A percentile compares a stretch with the other conserved stretches of the same genome.
Conservation (phyloP, 2,888 invertebrate genomes). For the Argyra leucocephala region DNA sequence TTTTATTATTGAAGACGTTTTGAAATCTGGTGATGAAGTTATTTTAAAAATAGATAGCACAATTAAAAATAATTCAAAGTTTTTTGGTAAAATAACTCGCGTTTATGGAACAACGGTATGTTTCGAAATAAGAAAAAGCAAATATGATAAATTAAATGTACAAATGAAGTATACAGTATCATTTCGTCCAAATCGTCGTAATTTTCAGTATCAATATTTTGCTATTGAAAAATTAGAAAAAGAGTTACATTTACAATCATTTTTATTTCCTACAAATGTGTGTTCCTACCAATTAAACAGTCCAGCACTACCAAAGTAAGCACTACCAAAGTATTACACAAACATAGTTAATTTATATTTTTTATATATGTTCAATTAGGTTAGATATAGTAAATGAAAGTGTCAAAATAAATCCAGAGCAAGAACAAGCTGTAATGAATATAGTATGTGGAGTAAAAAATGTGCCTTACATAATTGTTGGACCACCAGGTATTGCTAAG, state of each 20-base stretch:
- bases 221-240: conserved; percentile 23
- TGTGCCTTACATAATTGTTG: conserved; percentile 69
- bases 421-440: conserved; percentile 53
- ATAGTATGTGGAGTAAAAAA: conserved; percentile 52
- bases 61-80: background rate
- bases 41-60: background rate
- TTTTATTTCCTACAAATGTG: background rate
- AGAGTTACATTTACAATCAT: background rate
- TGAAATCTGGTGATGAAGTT: background rate
- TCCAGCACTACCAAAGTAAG: too few relatives aligned
- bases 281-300: background rate
- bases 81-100: background rate
- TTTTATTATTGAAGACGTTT: background rate
- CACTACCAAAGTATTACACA: too few relatives aligned
- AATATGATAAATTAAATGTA: background rate
- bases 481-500: conserved; percentile 62
- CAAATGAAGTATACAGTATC: conserved; percentile 23
- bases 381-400: conserved; percentile 19
- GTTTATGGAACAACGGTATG: background rate
- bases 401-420: conserved; percentile 49
- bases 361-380: too few relatives aligned
- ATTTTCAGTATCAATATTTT: conserved; percentile 33
- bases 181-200: conserved; percentile 31
- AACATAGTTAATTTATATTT: too few relatives aligned
- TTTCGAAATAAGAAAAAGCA: background rate